Conservation (phyloP, 2,888 invertebrate genomes). For the Drosophila prostipennis region DNA sequence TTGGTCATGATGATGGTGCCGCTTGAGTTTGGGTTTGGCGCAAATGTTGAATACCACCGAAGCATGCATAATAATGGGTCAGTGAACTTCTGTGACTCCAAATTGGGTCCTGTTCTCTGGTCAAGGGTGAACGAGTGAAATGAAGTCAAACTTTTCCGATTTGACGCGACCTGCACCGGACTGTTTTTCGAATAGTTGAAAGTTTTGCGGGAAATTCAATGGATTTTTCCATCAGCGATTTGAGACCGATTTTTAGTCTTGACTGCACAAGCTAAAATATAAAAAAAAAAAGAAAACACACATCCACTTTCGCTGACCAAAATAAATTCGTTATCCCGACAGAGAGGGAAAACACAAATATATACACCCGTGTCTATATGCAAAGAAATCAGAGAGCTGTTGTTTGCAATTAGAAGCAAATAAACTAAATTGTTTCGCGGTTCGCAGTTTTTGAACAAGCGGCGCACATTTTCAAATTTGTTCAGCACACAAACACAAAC, state of each 20-base stretch:
- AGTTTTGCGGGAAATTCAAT: conserved; percentile 3
- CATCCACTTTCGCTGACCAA: conserved; percentile 24
- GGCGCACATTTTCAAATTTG: conserved; percentile 47
- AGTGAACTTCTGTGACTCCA: conserved; percentile 37
- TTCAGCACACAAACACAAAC: conserved; percentile 18
- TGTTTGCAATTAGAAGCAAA: conserved; percentile 58
- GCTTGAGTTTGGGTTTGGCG: conserved; percentile 37
- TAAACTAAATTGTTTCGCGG: conserved; percentile 73
- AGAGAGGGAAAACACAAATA: conserved; percentile 9
- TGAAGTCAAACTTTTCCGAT: conserved; percentile 7
- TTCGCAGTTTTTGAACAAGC: conserved; percentile 38
- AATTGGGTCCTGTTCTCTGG: conserved; percentile 30
- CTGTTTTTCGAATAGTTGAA: conserved; percentile 11
- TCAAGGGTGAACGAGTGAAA: conserved; percentile 8
- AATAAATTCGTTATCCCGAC: conserved; percentile 27
- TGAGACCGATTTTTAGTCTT: conserved; percentile 10
- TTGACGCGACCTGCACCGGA: conserved; percentile 6
- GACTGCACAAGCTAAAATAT: conserved; percentile 10
- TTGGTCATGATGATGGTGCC: conserved; percentile 55
- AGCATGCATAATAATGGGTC: conserved; percentile 70
- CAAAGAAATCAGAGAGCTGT: conserved; percentile 29
- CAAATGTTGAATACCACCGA: conserved; percentile 64
- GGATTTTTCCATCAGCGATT: conserved; percentile 11
- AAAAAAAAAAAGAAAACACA: conserved; percentile 1
- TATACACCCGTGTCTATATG: neutral